phyloP scores from a whole-genome alignment of 1,140 invertebrate genomes.

The Micrasema longulum region DNA sequence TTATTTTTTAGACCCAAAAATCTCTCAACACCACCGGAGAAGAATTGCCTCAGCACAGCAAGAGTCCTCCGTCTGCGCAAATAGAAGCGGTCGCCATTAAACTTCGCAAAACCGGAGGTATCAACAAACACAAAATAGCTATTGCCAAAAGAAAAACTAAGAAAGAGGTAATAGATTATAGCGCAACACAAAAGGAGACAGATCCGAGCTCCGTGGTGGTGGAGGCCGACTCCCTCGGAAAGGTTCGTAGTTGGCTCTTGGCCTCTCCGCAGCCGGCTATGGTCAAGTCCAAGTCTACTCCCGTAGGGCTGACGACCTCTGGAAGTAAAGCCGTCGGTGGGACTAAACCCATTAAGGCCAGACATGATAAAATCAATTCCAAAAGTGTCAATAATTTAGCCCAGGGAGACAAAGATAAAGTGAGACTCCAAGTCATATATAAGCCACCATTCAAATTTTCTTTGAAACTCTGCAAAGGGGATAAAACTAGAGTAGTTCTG shows the following conservation, averaged over 20 bases:
- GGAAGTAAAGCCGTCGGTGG: constrained; percentile 59
- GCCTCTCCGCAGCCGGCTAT: constrained; percentile 73
- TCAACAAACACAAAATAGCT: constrained; percentile 50
- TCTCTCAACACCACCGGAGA: constrained; percentile 22
- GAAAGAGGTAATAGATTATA: constrained; percentile 85
- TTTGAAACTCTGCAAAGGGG: constrained; percentile 79
- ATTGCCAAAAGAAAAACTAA: constrained; percentile 58
- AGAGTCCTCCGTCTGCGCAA: constrained; percentile 32
- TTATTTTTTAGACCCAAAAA: constrained; percentile 41
- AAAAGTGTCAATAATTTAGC: constrained; percentile 67
- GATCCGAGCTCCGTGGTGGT: constrained; percentile 45
- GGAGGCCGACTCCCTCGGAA: constrained; percentile 79
- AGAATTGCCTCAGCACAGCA: constrained; percentile 42
- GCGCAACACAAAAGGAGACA: constrained; percentile 72
- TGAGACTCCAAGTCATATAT: constrained; percentile 84
- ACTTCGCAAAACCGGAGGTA: constrained; percentile 48
- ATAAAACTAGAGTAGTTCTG: constrained; percentile 66
- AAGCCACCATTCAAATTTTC: constrained; percentile 88
- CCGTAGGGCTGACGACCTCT: constrained; percentile 70
- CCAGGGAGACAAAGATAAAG: constrained; percentile 72
- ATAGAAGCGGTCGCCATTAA: constrained; percentile 52
- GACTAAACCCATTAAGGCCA: constrained; percentile 37
- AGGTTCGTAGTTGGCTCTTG: constrained; percentile 86
- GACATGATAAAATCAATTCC: constrained; percentile 59
- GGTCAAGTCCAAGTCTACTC: constrained; percentile 81